phyloP scores from a whole-genome alignment of 2,888 invertebrate genomes.

The Hypselothyrea guttata region DNA sequence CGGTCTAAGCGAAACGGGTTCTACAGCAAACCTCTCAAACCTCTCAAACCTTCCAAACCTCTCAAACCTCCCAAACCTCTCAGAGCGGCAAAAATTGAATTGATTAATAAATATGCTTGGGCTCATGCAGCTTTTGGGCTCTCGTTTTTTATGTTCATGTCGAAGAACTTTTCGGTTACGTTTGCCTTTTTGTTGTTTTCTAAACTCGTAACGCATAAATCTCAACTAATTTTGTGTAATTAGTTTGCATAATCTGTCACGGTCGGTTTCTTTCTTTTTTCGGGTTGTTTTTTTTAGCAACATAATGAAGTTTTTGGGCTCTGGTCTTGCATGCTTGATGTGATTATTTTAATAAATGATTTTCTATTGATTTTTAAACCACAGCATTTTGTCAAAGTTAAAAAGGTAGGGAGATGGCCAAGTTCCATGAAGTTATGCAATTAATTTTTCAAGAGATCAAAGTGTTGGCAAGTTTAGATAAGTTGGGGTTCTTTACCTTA shows the following conservation, averaged over 20 bases:
- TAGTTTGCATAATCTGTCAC: constrained; percentile 76
- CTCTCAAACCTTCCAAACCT: constrained; percentile 39
- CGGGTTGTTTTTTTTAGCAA: constrained; percentile 37
- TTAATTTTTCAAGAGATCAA: constrained; percentile 39
- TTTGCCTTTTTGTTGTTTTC: constrained; percentile 25
- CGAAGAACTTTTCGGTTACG: constrained; percentile 35
- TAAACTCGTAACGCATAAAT: constrained; percentile 58
- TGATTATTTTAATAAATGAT: constrained; percentile 72
- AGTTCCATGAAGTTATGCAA: constrained; percentile 34
- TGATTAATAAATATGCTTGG: constrained; percentile 64
- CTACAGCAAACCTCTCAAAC: constrained; percentile 1
- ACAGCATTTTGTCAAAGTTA: constrained; percentile 61
- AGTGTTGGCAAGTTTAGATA: constrained; percentile 36
- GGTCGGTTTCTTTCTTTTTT: constrained; percentile 43
- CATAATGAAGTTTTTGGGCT: constrained; percentile 47
- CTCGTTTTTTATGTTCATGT: constrained; percentile 20
- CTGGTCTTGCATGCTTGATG: constrained; percentile 52
- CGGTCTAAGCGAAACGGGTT: constrained; percentile 37
- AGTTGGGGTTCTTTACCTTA: constrained; percentile 4
- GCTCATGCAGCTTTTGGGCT: constrained; percentile 26
- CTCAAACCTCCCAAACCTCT: constrained; percentile 24
- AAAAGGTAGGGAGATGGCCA: background rate
- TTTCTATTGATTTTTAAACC: constrained; percentile 60
- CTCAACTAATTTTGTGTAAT: constrained; percentile 74
- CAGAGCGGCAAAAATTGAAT: constrained; percentile 67